phyloP scores from a whole-genome alignment of 1,140 invertebrate species.

The Trichonephila inaurata region DNA sequence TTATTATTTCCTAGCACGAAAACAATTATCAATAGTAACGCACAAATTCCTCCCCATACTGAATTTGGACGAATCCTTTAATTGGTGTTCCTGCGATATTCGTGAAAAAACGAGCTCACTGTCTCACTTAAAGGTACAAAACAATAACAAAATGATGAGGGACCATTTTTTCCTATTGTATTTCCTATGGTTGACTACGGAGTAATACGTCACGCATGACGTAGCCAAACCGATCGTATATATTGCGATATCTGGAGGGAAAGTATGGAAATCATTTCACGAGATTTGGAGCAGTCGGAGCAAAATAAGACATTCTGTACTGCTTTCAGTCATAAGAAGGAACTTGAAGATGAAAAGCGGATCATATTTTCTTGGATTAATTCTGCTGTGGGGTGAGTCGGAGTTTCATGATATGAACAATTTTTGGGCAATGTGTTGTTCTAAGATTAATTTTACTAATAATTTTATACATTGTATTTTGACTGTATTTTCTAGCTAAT shows the following conservation, averaged over 20 bases:
- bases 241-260: slow-evolving; percentile 53
- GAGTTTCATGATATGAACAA: not conserved
- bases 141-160: not conserved
- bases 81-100: not conserved
- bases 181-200: not conserved
- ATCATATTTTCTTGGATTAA: slow-evolving; percentile 46
- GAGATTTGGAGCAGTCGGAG: not conserved
- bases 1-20: slow-evolving; percentile 16
- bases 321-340: not conserved
- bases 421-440: not conserved
- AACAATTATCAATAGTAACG: not conserved
- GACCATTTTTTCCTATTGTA: slow-evolving; percentile 20
- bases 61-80: not conserved
- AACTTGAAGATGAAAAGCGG: slow-evolving; percentile 4
- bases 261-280: not conserved
- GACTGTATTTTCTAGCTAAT: not conserved
- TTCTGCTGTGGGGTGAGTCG: slow-evolving; percentile 39
- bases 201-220: slow-evolving; percentile 57
- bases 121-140: not conserved
- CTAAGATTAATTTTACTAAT: not conserved
- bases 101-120: not conserved
- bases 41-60: not conserved
- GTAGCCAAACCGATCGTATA: slow-evolving; percentile 52
- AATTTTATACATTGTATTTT: not conserved
- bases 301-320: not conserved